Evolutionary conservation across 1,140 invertebrate genomes (phyloP).

Genomic region (Hetaerina americana): DNA sequence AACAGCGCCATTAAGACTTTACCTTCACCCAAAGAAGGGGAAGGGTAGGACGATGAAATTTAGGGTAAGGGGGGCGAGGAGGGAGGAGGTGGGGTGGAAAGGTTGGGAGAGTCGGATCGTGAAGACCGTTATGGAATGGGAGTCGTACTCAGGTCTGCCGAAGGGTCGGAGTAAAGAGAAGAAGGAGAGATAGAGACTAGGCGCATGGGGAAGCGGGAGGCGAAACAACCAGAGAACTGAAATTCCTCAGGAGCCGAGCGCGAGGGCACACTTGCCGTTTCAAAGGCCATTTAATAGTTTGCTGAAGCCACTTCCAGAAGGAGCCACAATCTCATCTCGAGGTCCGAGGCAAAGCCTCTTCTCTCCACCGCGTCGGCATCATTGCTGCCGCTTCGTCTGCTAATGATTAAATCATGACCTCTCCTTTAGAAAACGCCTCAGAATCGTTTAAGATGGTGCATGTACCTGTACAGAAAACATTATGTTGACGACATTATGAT

Average conservation of each 20-base stretch:
- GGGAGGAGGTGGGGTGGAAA: too few relatives aligned
- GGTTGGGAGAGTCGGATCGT: too few relatives aligned
- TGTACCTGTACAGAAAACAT: too few relatives aligned
- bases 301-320: background rate
- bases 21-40: background rate
- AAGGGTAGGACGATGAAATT: background rate
- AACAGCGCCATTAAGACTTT: background rate
- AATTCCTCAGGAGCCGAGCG: background rate
- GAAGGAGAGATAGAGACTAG: too few relatives aligned
- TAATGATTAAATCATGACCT: background rate
- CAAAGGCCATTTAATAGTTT: background rate
- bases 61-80: too few relatives aligned
- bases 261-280: background rate
- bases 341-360: background rate
- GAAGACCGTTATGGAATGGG: too few relatives aligned
- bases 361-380: too few relatives aligned
- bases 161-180: too few relatives aligned
- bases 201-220: too few relatives aligned
- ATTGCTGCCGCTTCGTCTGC: background rate
- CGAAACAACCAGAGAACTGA: background rate
- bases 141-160: too few relatives aligned
- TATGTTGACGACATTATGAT: too few relatives aligned
- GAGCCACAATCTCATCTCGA: background rate
- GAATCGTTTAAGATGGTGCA: too few relatives aligned
- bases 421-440: background rate